Evolutionary conservation across 2,113 vertebrate genomes (phyloP).

Genomic region (Varanus salvator): DNA sequence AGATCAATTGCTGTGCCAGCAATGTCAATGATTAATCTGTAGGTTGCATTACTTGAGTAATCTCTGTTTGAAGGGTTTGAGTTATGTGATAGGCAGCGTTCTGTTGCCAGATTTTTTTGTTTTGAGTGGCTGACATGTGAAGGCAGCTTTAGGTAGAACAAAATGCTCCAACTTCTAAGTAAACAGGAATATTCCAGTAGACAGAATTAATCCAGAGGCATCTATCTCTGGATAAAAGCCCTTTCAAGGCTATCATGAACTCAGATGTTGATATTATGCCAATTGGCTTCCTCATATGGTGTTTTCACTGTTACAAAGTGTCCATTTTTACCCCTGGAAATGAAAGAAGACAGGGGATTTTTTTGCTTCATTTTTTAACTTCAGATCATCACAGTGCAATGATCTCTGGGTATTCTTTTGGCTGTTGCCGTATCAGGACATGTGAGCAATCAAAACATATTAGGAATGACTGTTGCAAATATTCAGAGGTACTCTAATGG

Average conservation of each 20-base stretch:
- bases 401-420: too few relatives aligned
- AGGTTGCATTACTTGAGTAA: neutral
- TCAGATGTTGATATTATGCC: slow-evolving; percentile 57
- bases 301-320: slow-evolving; percentile 45
- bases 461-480: slow-evolving; percentile 50
- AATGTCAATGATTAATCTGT: slow-evolving; percentile 33
- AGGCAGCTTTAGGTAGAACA: slow-evolving; percentile 15
- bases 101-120: slow-evolving; percentile 6
- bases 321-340: slow-evolving; percentile 64
- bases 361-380: slow-evolving; percentile 42
- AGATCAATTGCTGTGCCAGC: slow-evolving; percentile 19
- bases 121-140: neutral
- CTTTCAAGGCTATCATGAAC: slow-evolving; percentile 58
- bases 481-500: slow-evolving; percentile 54
- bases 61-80: slow-evolving; percentile 33
- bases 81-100: slow-evolving; percentile 19
- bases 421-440: slow-evolving; percentile 46
- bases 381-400: too few relatives aligned
- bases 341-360: slow-evolving; percentile 55
- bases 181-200: slow-evolving; percentile 36
- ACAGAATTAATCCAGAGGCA: slow-evolving; percentile 57
- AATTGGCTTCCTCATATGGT: slow-evolving; percentile 62
- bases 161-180: slow-evolving; percentile 8
- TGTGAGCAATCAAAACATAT: slow-evolving; percentile 65
- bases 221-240: slow-evolving; percentile 52